Evolutionary conservation across 2,888 invertebrate species (phyloP).

Genomic region (Agonopterix arenella): DNA sequence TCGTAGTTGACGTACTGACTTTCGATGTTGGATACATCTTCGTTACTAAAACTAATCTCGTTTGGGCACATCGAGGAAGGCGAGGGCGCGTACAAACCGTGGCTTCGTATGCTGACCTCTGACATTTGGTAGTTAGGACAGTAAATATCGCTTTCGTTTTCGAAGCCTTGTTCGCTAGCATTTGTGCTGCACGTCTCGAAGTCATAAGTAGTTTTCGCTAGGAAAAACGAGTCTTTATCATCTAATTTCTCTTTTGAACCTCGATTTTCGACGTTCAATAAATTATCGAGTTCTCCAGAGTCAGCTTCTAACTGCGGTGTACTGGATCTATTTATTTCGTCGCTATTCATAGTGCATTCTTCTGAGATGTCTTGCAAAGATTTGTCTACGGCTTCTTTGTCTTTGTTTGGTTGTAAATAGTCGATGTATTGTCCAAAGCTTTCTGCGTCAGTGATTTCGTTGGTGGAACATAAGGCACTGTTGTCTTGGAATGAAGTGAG

Average conservation of each 20-base stretch:
- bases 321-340: conserved; percentile 50
- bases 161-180: conserved; percentile 66
- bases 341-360: conserved; percentile 66
- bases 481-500: conserved; percentile 67
- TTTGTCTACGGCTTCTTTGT: conserved; percentile 53
- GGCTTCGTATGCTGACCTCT: conserved; percentile 80
- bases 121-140: conserved; percentile 79
- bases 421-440: conserved; percentile 72
- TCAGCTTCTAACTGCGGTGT: conserved; percentile 43
- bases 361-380: conserved; percentile 67
- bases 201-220: conserved; percentile 62
- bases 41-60: conserved; percentile 68
- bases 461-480: conserved; percentile 67
- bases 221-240: conserved; percentile 57
- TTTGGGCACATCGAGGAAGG: conserved; percentile 72
- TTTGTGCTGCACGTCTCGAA: conserved; percentile 68
- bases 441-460: conserved; percentile 70
- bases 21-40: conserved; percentile 66
- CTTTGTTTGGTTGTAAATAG: conserved; percentile 59
- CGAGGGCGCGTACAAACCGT: conserved; percentile 79
- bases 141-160: conserved; percentile 79
- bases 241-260: conserved; percentile 54
- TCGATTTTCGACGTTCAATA: conserved; percentile 36
- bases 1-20: conserved; percentile 77
- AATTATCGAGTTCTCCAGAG: conserved; percentile 43